Evolutionary conservation across 2,113 vertebrate genomes (phyloP).

Genomic region (Oryzias javanicus): DNA sequence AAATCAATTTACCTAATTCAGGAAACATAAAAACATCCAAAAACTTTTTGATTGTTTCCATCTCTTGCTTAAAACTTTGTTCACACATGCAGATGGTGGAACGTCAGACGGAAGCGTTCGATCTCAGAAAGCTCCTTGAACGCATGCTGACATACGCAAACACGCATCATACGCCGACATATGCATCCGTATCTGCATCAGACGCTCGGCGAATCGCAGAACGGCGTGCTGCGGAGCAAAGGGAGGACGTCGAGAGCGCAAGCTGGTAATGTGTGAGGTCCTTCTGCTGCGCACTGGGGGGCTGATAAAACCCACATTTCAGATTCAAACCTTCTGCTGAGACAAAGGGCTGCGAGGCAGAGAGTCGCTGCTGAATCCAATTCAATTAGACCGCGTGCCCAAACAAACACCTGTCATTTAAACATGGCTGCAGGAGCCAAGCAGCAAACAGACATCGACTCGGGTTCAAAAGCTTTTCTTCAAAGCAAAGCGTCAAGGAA

Average conservation of each 20-base stretch:
- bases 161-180: conserved; percentile 15
- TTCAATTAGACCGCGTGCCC: conserved; percentile 42
- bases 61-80: conserved; percentile 40
- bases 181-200: conserved; percentile 15
- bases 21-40: too few relatives aligned
- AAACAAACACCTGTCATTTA: conserved; percentile 56
- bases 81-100: conserved; percentile 26
- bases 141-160: conserved; percentile 9
- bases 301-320: conserved; percentile 41
- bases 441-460: conserved; percentile 4
- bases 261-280: conserved; percentile 27
- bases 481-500: too few relatives aligned
- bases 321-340: conserved; percentile 51
- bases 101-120: not conserved
- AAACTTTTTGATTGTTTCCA: conserved; percentile 32
- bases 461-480: conserved; percentile 5
- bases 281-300: conserved; percentile 31
- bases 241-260: conserved; percentile 2
- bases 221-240: conserved; percentile 9
- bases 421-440: conserved; percentile 13
- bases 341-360: conserved; percentile 33
- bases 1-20: too few relatives aligned
- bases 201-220: conserved; percentile 19
- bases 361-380: conserved; percentile 42
- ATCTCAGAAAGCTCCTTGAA: not conserved